phyloP scores from a whole-genome alignment of 2,113 vertebrate species.

The Microcebus ravelobensis region DNA sequence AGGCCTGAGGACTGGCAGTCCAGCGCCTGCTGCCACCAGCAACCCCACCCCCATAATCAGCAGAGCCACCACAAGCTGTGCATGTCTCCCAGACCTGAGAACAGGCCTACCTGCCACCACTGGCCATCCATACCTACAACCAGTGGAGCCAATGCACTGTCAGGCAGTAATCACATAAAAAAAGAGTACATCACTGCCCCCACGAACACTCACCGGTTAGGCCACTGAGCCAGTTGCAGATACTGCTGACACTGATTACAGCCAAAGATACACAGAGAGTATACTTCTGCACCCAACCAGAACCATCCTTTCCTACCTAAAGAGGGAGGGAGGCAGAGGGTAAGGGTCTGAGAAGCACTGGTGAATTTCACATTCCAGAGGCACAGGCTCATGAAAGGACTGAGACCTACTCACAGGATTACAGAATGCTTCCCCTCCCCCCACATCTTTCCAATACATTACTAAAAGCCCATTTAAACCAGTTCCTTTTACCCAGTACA shows the following conservation, averaged over 20 bases:
- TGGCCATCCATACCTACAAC: background rate
- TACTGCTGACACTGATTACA: background rate
- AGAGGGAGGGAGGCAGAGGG: background rate
- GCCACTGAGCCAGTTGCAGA: background rate
- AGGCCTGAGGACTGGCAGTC: background rate
- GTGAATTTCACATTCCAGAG: background rate
- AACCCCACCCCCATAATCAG: background rate
- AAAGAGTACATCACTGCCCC: background rate
- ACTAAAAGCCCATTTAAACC: background rate
- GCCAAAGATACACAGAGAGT: background rate
- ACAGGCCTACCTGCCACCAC: background rate
- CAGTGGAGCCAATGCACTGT: background rate
- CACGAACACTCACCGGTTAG: background rate
- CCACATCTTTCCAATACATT: background rate
- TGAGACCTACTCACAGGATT: background rate
- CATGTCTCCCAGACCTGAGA: background rate
- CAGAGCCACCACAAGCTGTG: no score
- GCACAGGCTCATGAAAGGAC: background rate
- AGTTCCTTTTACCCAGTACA: background rate
- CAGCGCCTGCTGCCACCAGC: background rate
- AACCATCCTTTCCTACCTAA: background rate
- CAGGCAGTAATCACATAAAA: background rate
- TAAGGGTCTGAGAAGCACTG: background rate
- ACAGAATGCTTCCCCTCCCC: background rate
- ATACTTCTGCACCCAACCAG: background rate